phyloP scores from a whole-genome alignment of 2,888 invertebrate species.

The Catotricha subobsoleta region DNA sequence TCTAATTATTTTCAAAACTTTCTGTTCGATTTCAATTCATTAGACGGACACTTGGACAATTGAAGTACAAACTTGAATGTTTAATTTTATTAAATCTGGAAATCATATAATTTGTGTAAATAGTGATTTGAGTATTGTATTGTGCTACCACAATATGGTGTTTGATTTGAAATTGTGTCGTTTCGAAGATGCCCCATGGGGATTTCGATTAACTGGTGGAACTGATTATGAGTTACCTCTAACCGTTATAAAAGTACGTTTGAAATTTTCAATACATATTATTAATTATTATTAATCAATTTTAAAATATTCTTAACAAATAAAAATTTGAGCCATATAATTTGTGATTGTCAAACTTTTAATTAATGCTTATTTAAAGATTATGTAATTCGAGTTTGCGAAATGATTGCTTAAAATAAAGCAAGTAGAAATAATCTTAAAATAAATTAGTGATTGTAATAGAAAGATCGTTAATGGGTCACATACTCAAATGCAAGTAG shows the following conservation, averaged over 20 bases:
- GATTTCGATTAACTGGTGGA: conserved; percentile 59
- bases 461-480: too few species aligned
- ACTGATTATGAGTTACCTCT: conserved; percentile 54
- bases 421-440: too few species aligned
- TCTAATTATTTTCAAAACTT: too few species aligned
- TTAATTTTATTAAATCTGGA: conserved; percentile 1
- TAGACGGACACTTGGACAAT: background rate
- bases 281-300: background rate
- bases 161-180: conserved; percentile 44
- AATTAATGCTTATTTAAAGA: too few species aligned
- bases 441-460: too few species aligned
- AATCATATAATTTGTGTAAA: conserved; percentile 2
- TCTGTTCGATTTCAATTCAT: background rate
- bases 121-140: background rate
- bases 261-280: background rate
- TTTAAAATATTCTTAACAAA: background rate
- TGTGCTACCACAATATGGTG: conserved; percentile 35
- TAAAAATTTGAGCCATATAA: background rate
- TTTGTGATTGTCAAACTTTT: background rate
- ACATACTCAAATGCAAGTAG: too few species aligned
- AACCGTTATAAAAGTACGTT: conserved; percentile 52
- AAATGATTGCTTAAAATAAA: too few species aligned
- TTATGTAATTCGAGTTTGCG: too few species aligned
- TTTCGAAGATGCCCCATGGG: conserved; percentile 51
- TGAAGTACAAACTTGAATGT: background rate